Evolutionary conservation across 2,113 vertebrate species (phyloP).

Genomic region (Epinephelus cyanopodus): DNA sequence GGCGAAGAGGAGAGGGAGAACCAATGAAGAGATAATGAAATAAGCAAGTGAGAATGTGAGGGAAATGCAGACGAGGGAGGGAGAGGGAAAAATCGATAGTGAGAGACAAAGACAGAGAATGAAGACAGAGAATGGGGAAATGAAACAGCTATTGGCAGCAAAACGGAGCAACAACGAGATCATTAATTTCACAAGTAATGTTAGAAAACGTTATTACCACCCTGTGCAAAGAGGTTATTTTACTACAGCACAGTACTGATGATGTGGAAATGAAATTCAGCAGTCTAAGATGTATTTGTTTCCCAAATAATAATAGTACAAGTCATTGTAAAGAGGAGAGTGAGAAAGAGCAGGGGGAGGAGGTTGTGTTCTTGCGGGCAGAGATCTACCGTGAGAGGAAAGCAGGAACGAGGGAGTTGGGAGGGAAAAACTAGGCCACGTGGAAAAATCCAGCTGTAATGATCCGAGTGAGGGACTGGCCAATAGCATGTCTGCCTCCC

Average conservation of each 20-base stretch:
- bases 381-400: constrained; percentile 47
- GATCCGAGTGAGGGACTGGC: constrained; percentile 44
- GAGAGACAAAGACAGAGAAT: neutral
- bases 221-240: neutral
- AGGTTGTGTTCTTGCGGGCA: constrained; percentile 39
- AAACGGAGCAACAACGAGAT: neutral
- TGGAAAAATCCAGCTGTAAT: constrained; percentile 76
- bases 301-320: neutral
- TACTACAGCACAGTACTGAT: neutral
- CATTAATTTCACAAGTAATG: neutral
- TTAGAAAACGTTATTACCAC: neutral
- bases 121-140: constrained; percentile 2
- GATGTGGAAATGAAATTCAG: neutral
- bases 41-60: constrained; percentile 45
- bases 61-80: constrained; percentile 4
- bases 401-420: constrained; percentile 51
- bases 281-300: neutral
- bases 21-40: constrained; percentile 51
- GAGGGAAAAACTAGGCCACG: constrained; percentile 74
- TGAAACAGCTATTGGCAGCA: neutral
- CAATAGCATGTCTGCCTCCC: constrained; percentile 2
- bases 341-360: constrained; percentile 3
- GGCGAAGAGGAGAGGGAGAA: neutral
- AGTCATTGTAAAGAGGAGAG: neutral
- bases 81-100: neutral